Evolutionary conservation across 2,113 vertebrate species (phyloP), one percentile per base, ranked within the genome.

Genomic region (Chascanopsetta lugubris): DNA sequence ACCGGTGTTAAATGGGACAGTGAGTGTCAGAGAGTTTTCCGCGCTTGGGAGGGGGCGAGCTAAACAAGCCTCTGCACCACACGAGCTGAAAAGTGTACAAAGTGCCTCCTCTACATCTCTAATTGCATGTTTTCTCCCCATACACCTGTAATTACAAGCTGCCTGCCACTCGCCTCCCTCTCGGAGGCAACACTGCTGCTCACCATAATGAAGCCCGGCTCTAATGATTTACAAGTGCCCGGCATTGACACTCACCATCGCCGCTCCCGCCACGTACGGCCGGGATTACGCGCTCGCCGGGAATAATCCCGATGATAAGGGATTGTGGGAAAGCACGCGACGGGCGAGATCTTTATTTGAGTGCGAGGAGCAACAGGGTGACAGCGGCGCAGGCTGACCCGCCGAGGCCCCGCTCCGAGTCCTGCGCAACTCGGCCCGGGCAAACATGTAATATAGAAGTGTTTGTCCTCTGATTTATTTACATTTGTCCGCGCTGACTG

Each of bases 51-150:
- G 49, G 40, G 64, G 53, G 30, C 56, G 21, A 69, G 29, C 24
- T 73, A 74, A 64, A 69, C 62, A 59, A 51, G 72, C 56, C 62
- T 63, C 56, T 66, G 59, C 62, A 47, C 64, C 69, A 75, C 18
- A 21, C 26, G 12, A 54, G 58, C 65, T 68, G 25, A 79, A 68
- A 85, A 85, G 63, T 83, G 79, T 75, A 64, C 80, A 77, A 84
- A 88, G 67, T 65, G 79, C 75, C 84, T 82, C 74, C 77, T 83
- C 77, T 82, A 86, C 88, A 89, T 81, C 75, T 75, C 74, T 88
- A 92, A 91, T 90, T 88, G 79, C 85, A 87, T 90, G 89, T 86
- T 89, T 90, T 88, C 77, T 82, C 74, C 64, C 84, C 84, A 73
- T 79, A 87, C 60, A 89, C 80, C 79, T 89, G 87, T 88, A 85